These are phyloP conservation scores for Plagodis pulveraria DNA, from an alignment of 2,888 invertebrate genomes.

Conservation along the genomic window DNA sequence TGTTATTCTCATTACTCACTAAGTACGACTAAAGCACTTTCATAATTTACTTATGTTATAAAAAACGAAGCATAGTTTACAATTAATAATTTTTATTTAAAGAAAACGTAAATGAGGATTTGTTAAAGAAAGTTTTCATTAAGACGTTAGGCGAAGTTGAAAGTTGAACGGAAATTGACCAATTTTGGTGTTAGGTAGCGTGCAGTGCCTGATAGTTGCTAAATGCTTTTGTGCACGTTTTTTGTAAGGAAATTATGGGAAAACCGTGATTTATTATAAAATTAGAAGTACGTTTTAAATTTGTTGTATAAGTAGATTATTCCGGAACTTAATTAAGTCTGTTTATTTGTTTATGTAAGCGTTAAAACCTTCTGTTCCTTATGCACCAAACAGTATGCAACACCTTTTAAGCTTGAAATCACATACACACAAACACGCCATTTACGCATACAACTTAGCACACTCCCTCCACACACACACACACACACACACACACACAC, in stretches of 20 bases:
- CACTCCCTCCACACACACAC: too few relatives aligned
- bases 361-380: too few relatives aligned
- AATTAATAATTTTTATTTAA: constrained; percentile 67
- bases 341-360: too few relatives aligned
- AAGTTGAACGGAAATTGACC: constrained; percentile 73
- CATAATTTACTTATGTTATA: constrained; percentile 34
- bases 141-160: constrained; percentile 69
- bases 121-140: constrained; percentile 70
- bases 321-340: too few relatives aligned
- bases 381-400: too few relatives aligned
- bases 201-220: constrained; percentile 16
- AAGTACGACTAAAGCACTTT: constrained; percentile 20
- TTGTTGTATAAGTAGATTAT: too few relatives aligned
- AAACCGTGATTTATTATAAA: too few relatives aligned
- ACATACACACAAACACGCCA: too few relatives aligned
- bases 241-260: not conserved
- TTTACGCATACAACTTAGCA: too few relatives aligned
- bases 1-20: constrained; percentile 35
- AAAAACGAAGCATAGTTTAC: constrained; percentile 50
- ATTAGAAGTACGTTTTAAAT: too few relatives aligned
- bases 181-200: constrained; percentile 62
- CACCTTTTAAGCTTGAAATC: too few relatives aligned
- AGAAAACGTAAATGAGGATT: constrained; percentile 66
- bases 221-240: constrained; percentile 16
- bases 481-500: too few relatives aligned